Evolutionary conservation across 2,113 vertebrate genomes (phyloP), one percentile per base, ranked within the genome.

Genomic region (Micronycteris hirsuta): DNA sequence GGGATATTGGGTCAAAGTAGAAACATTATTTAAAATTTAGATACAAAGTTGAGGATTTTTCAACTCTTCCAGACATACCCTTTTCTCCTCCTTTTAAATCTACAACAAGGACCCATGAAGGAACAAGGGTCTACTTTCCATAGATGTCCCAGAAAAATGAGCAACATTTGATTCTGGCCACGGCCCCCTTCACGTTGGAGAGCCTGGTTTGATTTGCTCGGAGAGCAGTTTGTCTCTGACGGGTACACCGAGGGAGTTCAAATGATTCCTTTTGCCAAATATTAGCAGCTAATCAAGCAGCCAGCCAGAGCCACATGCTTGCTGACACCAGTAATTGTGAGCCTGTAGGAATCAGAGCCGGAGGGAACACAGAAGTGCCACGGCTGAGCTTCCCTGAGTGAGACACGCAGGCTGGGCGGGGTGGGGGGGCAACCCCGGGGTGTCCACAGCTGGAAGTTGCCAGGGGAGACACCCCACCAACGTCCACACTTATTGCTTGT

Each of bases 241-340:
- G 97, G 82, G 58, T 85, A 88, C 71, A 95, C 11, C 89, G 84
- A 96, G 63, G 83, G 95, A 71, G 86, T 97, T 98, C 97, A 97
- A 97, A 96, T 93, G 93, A 93, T 90, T 94, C 89, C 94, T 96
- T 89, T 97, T 96, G 47, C 96, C 96, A 98, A 98, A 97, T 95
- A 96, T 83, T 96, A 98, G 95, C 92, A 97, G 97, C 95, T 98
- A 98, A 96, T 98, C 70, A 56, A 1, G 92, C 94, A 97, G 98
- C 93, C 94, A 98, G 95, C 98, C 95, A 1, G 31, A 52, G 95
- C 94, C 96, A 61, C 63, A 95, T n/a, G 89, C 89, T 97, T 97
- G 97, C 97, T 97, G 98, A 98, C 97, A 96, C 93, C 52, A 96
- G 86, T 83, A 97, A 97, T 95, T 91, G 95, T 94, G 96, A 71